These are phyloP conservation scores for Alviniconcha strummeri DNA, from an alignment of 2,888 invertebrate species.

Conservation along the genomic window DNA sequence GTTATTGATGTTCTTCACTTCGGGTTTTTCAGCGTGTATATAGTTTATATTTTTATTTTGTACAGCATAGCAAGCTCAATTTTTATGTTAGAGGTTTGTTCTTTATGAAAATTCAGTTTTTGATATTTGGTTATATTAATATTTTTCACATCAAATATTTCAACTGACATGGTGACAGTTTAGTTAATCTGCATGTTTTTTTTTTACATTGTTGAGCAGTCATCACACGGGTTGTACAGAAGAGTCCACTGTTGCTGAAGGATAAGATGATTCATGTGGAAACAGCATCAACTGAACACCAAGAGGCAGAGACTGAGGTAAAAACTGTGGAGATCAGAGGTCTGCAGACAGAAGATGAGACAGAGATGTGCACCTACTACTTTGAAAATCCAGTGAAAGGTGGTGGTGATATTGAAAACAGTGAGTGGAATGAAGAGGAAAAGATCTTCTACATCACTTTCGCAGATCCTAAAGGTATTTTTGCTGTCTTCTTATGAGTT, in stretches of 20 bases:
- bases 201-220: not conserved
- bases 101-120: no score
- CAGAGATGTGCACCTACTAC: constrained; percentile 22
- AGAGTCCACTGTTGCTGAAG: not conserved
- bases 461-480: constrained; percentile 17
- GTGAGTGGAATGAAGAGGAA: constrained; percentile 9
- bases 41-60: no score
- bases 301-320: not conserved
- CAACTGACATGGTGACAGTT: no score
- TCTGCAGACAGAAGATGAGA: not conserved
- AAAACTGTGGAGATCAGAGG: constrained; percentile 25
- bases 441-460: constrained; percentile 30
- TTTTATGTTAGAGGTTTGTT: no score
- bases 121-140: no score
- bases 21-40: no score
- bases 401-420: constrained; percentile 24
- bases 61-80: no score
- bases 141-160: no score
- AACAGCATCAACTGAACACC: not conserved
- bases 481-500: not conserved
- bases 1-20: no score
- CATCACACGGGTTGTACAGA: constrained; percentile 8
- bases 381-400: constrained; percentile 29
- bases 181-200: no score
- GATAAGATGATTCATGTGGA: constrained; percentile 7